A percentile compares a stretch with the other conserved stretches of the same genome.
These are phyloP conservation scores for Caenorhabditis sp. DNA, from an alignment of 2,888 invertebrate genomes.

Conservation along the genomic window DNA sequence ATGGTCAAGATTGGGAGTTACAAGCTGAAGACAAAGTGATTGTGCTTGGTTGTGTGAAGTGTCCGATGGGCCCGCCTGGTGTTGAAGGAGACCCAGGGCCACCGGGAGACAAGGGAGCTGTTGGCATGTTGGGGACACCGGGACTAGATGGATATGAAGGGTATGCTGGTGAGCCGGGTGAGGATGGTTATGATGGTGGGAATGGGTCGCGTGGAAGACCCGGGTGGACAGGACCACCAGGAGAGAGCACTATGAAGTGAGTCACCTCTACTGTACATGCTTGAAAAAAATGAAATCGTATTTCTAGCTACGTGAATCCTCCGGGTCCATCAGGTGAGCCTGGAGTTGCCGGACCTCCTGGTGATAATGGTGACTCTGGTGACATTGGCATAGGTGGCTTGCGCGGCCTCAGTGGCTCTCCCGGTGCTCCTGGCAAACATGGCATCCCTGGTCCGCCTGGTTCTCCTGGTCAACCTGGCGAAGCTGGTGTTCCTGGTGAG, in stretches of 20 bases:
- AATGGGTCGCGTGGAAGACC: conserved; percentile 24
- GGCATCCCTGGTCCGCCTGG: conserved; percentile 37
- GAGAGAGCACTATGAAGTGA: conserved; percentile 16
- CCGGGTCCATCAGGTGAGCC: conserved; percentile 20
- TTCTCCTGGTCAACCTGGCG: conserved; percentile 34
- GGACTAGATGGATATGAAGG: conserved; percentile 40
- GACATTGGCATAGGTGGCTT: conserved; percentile 5
- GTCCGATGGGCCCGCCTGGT: conserved; percentile 32
- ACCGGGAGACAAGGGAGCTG: conserved; percentile 28
- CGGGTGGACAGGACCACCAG: conserved; percentile 27
- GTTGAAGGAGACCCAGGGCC: conserved; percentile 38
- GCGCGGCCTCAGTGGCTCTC: conserved; percentile 13
- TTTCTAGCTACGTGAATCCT: conserved; percentile 8
- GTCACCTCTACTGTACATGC: not conserved
- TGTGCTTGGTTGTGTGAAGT: conserved; percentile 30
- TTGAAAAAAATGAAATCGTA: too few species aligned
- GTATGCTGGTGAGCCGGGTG: conserved; percentile 22
- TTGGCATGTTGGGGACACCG: conserved; percentile 16
- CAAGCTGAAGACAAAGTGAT: conserved; percentile 22
- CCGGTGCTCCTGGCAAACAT: conserved; percentile 29
- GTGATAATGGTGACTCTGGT: conserved; percentile 12
- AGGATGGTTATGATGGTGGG: conserved; percentile 19
- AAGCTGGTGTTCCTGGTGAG: conserved; percentile 14
- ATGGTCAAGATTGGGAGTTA: conserved; percentile 42
- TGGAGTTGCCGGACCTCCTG: conserved; percentile 7